These are phyloP conservation scores for Tipula vernalis DNA, from an alignment of 2,888 invertebrate species.

Conservation along the genomic window DNA sequence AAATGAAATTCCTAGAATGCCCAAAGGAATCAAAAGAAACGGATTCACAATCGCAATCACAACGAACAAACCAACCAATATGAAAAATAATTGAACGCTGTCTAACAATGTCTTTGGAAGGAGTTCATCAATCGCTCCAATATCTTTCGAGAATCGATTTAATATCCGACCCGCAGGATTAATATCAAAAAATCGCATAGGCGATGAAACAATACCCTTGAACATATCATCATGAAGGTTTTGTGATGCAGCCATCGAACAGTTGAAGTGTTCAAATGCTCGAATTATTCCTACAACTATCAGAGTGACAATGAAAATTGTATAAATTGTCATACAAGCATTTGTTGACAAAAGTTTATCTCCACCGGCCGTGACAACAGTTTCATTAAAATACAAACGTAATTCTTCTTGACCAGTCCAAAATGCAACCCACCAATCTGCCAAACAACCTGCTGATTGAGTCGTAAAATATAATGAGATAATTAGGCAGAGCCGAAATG, in stretches of 20 bases:
- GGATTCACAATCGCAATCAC: constrained; percentile 50
- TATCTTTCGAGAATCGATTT: constrained; percentile 71
- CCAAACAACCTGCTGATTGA: constrained; percentile 45
- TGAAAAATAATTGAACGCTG: constrained; percentile 41
- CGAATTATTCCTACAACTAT: constrained; percentile 46
- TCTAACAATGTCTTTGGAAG: constrained; percentile 57
- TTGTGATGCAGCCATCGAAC: constrained; percentile 50
- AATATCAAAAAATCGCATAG: constrained; percentile 66
- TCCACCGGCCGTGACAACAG: constrained; percentile 17
- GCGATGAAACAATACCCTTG: constrained; percentile 32
- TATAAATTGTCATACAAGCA: constrained; percentile 49
- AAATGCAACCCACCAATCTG: constrained; percentile 58
- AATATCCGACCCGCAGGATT: constrained; percentile 73
- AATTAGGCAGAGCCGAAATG: constrained; percentile 32
- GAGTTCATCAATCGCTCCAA: constrained; percentile 67
- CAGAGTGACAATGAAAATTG: constrained; percentile 38
- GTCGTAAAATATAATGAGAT: constrained; percentile 41
- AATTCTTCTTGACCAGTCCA: constrained; percentile 32
- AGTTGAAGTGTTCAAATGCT: constrained; percentile 48
- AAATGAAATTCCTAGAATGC: constrained; percentile 44
- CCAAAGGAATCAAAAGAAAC: constrained; percentile 44
- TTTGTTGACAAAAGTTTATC: constrained; percentile 24
- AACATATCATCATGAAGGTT: constrained; percentile 62
- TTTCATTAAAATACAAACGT: constrained; percentile 11
- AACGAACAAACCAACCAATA: constrained; percentile 43